Base-by-base conservation (phyloP, 2,797 vertebrate species). In the Simalia tracyae region DNA sequence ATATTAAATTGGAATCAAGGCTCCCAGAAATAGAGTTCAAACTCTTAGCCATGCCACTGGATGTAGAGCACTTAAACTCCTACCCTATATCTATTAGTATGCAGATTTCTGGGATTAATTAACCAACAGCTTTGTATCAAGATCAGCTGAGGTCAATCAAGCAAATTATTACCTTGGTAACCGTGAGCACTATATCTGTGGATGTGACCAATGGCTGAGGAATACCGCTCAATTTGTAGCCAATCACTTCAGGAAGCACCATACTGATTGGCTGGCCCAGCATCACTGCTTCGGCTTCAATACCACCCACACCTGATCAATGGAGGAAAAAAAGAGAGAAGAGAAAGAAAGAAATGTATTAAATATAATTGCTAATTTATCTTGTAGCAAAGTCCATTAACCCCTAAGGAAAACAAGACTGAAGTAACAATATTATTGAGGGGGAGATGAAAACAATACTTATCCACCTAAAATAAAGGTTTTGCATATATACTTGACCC, bases 211-310 rank as follows among this genome's bases (percentile, higher is more conserved):
- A 95, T 7, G 98, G 97, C 31, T 98, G 93, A 11, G 98, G 98
- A n/a, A 91, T 97, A 36, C 99, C 99, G 0, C 95, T 60, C 64
- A 99, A 95, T 95, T 96, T 98, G 96, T 99, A 99, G 46, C 99
- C 99, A 88, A 99, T 98, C 88, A 99, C 99, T 95, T 99, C 98
- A 28, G 99, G 99, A 86, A 99, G 98, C 19, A 99, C 99, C 99
- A 99, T 99, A 96, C 99, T 99, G 90, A 99, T 99, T 0, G 99
- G 99, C 95, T 99, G 99, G 54, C 99, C 99, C 97, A 99, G 94
- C 99, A 99, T 99, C 28, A 99, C 99, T 0, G 99, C 99, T 96
- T 99, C 99, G 0, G 99, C 99, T 96, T 99, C 99, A 57, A 99
- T 99, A 4, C 99, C 99, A 42, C 99, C 99, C 0, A 99, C 99